Conservation (phyloP, 2,113 vertebrate genomes). For the Otolemur garnettii region DNA sequence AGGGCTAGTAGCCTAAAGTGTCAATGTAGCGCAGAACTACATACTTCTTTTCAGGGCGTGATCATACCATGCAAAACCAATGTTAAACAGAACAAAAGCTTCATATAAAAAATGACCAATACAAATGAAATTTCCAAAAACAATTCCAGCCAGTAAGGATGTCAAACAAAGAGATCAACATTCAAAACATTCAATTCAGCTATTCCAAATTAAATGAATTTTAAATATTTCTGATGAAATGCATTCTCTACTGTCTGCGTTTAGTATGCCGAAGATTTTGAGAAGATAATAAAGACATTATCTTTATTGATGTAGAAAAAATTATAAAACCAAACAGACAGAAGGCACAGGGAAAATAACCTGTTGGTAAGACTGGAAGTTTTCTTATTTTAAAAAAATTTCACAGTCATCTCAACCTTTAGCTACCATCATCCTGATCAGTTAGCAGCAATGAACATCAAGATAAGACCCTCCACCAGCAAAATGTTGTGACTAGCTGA, state of each 20-base stretch:
- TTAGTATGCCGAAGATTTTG: neutral
- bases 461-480: neutral
- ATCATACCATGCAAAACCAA: neutral
- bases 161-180: neutral
- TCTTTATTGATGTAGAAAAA: neutral
- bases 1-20: neutral
- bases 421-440: neutral
- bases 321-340: neutral
- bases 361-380: neutral
- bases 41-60: neutral
- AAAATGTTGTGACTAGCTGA: neutral
- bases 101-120: slow-evolving; percentile 6
- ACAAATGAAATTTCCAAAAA: neutral
- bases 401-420: neutral
- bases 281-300: slow-evolving; percentile 1
- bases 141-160: neutral
- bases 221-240: neutral
- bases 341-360: neutral
- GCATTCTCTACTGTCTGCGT: neutral
- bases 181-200: slow-evolving; percentile 21
- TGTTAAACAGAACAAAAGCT: neutral
- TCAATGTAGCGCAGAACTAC: neutral
- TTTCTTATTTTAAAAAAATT: neutral
- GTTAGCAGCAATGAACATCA: neutral
- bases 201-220: neutral